A percentile compares a stretch with the other conserved stretches of the same genome.
These are phyloP conservation scores for Dolichomitus sp. DNA, from an alignment of 2,888 invertebrate species.

Conservation along the genomic window DNA sequence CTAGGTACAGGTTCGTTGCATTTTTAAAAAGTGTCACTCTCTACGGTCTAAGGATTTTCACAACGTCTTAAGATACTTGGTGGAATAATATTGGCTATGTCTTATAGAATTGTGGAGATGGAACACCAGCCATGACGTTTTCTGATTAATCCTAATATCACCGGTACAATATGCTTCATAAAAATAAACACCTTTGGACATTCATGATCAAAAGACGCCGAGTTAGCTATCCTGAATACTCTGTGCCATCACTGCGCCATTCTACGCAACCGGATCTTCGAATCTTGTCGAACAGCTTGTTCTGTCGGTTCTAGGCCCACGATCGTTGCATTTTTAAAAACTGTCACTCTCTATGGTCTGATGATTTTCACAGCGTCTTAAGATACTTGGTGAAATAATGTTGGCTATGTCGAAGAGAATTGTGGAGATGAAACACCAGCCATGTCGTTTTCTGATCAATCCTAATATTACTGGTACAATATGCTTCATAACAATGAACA, in stretches of 20 bases:
- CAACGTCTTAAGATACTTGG: not conserved
- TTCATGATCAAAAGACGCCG: conserved; percentile 70
- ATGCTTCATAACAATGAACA: not conserved
- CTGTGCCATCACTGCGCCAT: conserved; percentile 51
- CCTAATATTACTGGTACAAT: not conserved
- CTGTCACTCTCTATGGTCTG: not conserved
- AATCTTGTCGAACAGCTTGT: conserved; percentile 31
- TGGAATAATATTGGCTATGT: not conserved
- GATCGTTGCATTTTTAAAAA: conserved; percentile 1
- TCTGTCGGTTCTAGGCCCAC: conserved; percentile 24
- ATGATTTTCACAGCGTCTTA: not conserved
- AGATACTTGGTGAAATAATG: not conserved
- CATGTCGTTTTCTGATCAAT: not conserved
- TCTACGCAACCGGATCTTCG: conserved; percentile 49
- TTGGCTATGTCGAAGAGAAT: not conserved
- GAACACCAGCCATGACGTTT: not conserved
- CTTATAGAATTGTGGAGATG: not conserved
- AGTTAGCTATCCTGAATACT: conserved; percentile 78
- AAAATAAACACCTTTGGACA: not conserved
- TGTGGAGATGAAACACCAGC: not conserved
- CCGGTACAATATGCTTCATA: no score
- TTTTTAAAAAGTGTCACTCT: not conserved
- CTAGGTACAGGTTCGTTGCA: conserved; percentile 14
- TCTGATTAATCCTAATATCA: not conserved
- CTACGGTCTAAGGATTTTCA: not conserved